Evolutionary conservation across 2,888 invertebrate genomes (phyloP).

Genomic region (Pherbina coryleti): DNA sequence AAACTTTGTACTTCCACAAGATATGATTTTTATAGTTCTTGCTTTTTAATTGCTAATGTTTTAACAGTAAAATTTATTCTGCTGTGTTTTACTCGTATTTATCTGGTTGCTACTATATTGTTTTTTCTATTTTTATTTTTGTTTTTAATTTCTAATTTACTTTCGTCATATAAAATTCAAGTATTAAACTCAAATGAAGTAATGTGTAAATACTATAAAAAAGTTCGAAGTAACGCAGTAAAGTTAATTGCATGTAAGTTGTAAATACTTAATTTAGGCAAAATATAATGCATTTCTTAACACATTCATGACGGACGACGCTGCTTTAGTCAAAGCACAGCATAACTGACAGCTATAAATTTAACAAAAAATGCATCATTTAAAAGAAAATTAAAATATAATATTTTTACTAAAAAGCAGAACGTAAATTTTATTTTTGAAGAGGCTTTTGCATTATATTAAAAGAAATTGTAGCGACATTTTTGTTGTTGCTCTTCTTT

Average conservation of each 20-base stretch:
- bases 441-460: constrained; percentile 3
- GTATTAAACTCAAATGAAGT: constrained; percentile 13
- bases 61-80: too few relatives aligned
- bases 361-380: too few relatives aligned
- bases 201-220: constrained; percentile 25
- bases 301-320: not conserved
- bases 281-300: constrained; percentile 2
- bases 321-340: not conserved
- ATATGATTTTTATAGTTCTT: not conserved
- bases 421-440: not conserved
- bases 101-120: not conserved
- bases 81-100: too few relatives aligned
- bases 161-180: not conserved
- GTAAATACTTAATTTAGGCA: constrained; percentile 20
- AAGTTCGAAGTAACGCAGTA: not conserved
- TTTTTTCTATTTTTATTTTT: not conserved
- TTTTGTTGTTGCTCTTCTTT: not conserved
- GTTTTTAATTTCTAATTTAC: not conserved
- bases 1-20: too few relatives aligned
- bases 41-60: not conserved
- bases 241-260: constrained; percentile 14
- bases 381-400: too few relatives aligned
- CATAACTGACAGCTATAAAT: too few relatives aligned
- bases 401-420: too few relatives aligned
- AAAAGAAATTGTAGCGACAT: not conserved